These are phyloP conservation scores for Egretta garzetta DNA, from an alignment of 2,113 vertebrate genomes.

Conservation along the genomic window DNA sequence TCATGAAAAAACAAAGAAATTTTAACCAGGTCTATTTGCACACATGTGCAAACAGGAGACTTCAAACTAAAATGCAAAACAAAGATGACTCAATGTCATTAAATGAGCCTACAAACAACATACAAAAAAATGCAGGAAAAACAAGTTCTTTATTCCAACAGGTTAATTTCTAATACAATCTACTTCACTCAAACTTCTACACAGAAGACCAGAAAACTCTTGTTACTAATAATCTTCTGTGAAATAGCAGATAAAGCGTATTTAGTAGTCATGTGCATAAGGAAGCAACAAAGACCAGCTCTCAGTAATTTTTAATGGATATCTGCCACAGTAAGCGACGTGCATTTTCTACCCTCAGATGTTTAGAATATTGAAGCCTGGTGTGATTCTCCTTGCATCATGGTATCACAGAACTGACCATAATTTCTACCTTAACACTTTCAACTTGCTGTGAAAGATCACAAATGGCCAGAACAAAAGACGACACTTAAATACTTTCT, in stretches of 20 bases:
- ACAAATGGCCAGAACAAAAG: neutral
- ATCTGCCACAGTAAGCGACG: neutral
- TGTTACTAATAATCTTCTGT: neutral
- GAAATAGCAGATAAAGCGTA: neutral
- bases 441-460: neutral
- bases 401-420: rapidly evolving
- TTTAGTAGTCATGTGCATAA: neutral
- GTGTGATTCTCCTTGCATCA: neutral
- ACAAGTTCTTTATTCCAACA: neutral
- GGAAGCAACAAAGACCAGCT: neutral
- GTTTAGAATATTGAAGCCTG: neutral
- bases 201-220: neutral
- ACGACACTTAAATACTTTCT: neutral
- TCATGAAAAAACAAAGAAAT: neutral
- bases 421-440: neutral
- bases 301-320: neutral
- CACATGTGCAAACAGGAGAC: neutral
- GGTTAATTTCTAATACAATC: neutral
- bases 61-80: neutral
- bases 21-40: neutral
- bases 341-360: neutral
- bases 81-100: neutral
- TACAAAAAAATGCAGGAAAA: neutral
- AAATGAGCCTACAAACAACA: neutral
- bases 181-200: neutral